A percentile compares a stretch with the other conserved stretches of the same genome.
phyloP scores from a whole-genome alignment of 2,888 invertebrate species.

The Drosophila robusta region DNA sequence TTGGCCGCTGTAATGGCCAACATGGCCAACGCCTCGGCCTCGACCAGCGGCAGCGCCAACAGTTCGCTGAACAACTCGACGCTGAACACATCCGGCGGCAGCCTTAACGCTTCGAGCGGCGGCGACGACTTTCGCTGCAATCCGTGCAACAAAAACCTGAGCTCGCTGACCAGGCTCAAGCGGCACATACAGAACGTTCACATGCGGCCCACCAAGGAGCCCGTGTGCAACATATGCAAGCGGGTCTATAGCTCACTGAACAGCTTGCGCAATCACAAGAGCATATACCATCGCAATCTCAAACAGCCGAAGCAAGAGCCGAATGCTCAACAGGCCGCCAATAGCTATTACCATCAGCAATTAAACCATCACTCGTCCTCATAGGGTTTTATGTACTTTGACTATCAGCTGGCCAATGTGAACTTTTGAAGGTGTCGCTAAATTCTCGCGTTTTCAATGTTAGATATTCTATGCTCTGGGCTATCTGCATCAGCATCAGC shows the following conservation, averaged over 20 bases:
- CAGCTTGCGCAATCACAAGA: conserved; percentile 96
- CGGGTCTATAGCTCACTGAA: conserved; percentile 96
- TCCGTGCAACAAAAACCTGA: conserved; percentile 96
- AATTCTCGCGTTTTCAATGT: neutral
- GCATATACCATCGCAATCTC: conserved; percentile 94
- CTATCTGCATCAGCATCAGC: conserved; percentile 21
- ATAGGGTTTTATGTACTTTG: conserved; percentile 84
- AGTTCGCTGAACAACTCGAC: conserved; percentile 71
- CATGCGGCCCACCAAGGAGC: conserved; percentile 95
- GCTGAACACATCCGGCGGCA: conserved; percentile 65
- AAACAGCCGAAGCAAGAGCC: conserved; percentile 88
- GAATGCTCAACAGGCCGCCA: conserved; percentile 57
- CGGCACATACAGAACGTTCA: conserved; percentile 96
- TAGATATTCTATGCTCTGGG: neutral
- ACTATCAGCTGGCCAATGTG: conserved; percentile 80
- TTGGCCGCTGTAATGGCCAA: conserved; percentile 82
- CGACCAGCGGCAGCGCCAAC: conserved; percentile 82
- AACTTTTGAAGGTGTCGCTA: conserved; percentile 65
- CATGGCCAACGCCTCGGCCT: conserved; percentile 64
- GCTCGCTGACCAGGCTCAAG: conserved; percentile 94
- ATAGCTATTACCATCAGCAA: conserved; percentile 71
- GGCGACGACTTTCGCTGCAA: conserved; percentile 95
- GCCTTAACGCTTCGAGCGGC: conserved; percentile 77
- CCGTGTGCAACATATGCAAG: conserved; percentile 96
- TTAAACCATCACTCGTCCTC: conserved; percentile 83